These are phyloP conservation scores for Huso huso DNA, from an alignment of 2,797 vertebrate species.

Conservation along the genomic window DNA sequence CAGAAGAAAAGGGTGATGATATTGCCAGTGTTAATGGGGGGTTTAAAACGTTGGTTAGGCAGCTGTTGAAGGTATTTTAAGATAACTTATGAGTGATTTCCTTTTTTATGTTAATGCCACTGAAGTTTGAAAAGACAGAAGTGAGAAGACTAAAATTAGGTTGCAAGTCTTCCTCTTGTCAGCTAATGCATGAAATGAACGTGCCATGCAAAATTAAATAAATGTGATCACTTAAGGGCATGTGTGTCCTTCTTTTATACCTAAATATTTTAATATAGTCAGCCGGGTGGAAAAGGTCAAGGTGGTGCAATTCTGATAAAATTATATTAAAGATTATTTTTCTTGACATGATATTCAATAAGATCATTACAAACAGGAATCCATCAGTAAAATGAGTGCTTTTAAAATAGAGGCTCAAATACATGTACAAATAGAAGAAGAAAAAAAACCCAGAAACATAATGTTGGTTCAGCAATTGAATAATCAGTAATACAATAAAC, in stretches of 20 bases:
- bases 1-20: too few relatives aligned
- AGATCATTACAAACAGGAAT: conserved; percentile 2
- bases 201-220: conserved; percentile 15
- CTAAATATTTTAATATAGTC: conserved; percentile 7
- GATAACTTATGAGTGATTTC: too few relatives aligned
- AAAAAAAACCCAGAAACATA: too few relatives aligned
- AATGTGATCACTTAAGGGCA: conserved; percentile 10
- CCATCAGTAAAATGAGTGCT: too few relatives aligned
- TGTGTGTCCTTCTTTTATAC: conserved; percentile 1
- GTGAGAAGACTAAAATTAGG: conserved; percentile 11
- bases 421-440: too few relatives aligned
- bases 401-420: too few relatives aligned
- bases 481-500: too few relatives aligned
- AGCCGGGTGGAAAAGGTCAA: conserved; percentile 4
- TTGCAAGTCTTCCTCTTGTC: neutral
- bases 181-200: conserved; percentile 13
- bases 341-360: conserved; percentile 1
- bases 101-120: neutral
- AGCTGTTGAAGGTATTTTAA: too few relatives aligned
- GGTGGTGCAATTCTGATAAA: conserved; percentile 4
- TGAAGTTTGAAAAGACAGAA: conserved; percentile 3
- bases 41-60: too few relatives aligned
- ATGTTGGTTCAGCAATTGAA: too few relatives aligned
- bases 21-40: too few relatives aligned
- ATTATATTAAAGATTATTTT: conserved; percentile 6